Percentiles rank a stretch among this genome's conserved stretches.
phyloP scores from a whole-genome alignment of 2,797 vertebrate genomes.

The Lepilemur ruficaudatus region DNA sequence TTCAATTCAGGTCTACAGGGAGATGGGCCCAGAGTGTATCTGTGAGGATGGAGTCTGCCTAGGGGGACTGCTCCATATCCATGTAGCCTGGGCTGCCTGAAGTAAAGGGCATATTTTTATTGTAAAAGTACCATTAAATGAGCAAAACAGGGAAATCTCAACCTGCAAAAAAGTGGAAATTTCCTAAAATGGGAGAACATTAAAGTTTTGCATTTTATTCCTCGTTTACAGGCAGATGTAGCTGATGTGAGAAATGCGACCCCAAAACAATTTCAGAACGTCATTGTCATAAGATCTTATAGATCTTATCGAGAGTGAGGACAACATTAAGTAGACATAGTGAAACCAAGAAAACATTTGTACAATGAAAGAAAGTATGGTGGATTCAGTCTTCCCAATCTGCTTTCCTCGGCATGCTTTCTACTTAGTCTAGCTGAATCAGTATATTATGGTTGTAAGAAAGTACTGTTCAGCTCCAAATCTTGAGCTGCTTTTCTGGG shows the following conservation, averaged over 20 bases:
- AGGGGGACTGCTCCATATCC: neutral
- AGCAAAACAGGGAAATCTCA: neutral
- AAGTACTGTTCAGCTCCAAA: neutral
- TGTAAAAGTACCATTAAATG: constrained; percentile 8
- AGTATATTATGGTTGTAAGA: neutral
- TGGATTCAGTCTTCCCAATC: neutral
- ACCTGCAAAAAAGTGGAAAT: neutral
- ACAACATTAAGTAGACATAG: neutral
- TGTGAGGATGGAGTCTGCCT: neutral
- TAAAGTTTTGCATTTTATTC: neutral
- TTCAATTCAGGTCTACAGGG: neutral
- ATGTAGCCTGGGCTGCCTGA: neutral
- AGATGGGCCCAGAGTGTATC: neutral
- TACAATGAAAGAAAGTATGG: neutral
- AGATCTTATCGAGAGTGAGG: neutral
- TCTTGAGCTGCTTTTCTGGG: neutral
- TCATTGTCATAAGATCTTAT: neutral
- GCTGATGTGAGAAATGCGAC: neutral
- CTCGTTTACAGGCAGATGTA: neutral
- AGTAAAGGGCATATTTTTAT: neutral
- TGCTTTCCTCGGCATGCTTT: neutral
- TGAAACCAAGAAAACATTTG: neutral
- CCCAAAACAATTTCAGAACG: neutral
- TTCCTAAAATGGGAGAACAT: neutral
- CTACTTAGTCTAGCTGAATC: neutral